phyloP scores from a whole-genome alignment of 2,797 vertebrate species.

The Otolemur crassicaudatus region DNA sequence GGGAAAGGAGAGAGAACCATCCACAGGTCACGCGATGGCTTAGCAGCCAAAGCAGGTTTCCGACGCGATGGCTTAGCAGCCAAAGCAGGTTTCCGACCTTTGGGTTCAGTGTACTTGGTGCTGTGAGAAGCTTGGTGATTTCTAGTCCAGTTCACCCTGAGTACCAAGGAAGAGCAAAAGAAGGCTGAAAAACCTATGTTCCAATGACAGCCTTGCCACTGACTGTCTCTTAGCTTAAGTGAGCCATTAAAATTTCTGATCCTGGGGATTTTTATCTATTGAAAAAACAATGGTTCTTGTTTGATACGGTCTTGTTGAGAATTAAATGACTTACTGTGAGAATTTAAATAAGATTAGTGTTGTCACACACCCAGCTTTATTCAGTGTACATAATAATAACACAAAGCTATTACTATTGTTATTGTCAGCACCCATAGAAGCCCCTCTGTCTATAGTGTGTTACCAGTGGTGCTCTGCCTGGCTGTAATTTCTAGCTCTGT shows the following conservation, averaged over 20 bases:
- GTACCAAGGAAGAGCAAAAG: not conserved
- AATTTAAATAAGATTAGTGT: conserved; percentile 36
- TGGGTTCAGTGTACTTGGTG: not conserved
- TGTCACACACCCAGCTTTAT: not conserved
- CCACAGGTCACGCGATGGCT: not conserved
- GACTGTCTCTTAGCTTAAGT: not conserved
- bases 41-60: not conserved
- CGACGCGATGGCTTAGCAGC: not conserved
- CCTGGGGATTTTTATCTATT: not conserved
- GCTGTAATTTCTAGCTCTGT: not conserved
- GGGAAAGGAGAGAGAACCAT: not conserved
- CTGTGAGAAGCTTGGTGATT: not conserved
- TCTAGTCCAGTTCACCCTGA: not conserved
- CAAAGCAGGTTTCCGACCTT: not conserved
- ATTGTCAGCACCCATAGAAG: not conserved
- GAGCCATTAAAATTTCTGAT: not conserved
- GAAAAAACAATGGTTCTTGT: not conserved
- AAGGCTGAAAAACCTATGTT: not conserved
- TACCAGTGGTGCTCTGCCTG: not conserved
- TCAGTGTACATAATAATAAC: not conserved
- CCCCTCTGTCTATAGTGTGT: not conserved
- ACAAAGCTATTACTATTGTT: not conserved
- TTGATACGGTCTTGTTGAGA: not conserved
- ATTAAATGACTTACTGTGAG: conserved; percentile 10
- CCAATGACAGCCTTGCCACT: not conserved